Evolutionary conservation across 2,797 vertebrate species (phyloP).

Genomic region (Macroramphosus scolopax): DNA sequence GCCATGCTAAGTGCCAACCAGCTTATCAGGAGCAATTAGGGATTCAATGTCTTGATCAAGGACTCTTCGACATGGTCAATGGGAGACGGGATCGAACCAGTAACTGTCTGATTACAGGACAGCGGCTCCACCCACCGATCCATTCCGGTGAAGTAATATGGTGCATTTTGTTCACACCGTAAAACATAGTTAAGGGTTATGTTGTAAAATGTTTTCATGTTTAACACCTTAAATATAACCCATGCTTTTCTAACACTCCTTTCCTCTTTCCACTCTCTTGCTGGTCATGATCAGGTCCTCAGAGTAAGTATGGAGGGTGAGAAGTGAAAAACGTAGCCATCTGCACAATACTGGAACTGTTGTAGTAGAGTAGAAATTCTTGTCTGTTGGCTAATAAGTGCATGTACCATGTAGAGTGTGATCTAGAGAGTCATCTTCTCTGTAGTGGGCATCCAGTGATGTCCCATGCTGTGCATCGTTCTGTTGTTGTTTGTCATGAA

Average conservation of each 20-base stretch:
- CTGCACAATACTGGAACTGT: conserved; percentile 1
- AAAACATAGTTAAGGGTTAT: background rate
- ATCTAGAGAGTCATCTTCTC: background rate
- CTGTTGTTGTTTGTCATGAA: conserved; percentile 4
- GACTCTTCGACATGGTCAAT: no score
- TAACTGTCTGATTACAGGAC: no score
- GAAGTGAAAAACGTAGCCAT: background rate
- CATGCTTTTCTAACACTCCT: conserved; percentile 52
- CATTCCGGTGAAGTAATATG: background rate
- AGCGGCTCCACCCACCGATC: no score
- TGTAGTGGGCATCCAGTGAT: background rate
- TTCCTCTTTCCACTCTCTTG: conserved; percentile 53
- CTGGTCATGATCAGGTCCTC: conserved; percentile 55
- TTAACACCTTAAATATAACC: conserved; percentile 38
- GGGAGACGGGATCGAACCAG: no score
- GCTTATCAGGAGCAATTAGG: no score
- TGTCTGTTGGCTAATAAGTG: conserved; percentile 29
- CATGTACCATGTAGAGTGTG: conserved; percentile 40
- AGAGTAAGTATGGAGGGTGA: conserved; percentile 68
- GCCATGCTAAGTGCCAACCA: no score
- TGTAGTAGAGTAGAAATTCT: conserved; percentile 22
- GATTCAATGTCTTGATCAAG: no score
- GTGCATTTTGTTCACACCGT: background rate
- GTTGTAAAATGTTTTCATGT: conserved; percentile 9
- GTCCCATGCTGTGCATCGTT: conserved; percentile 4